phyloP scores from a whole-genome alignment of 2,113 vertebrate genomes.

The Bufo bufo region DNA sequence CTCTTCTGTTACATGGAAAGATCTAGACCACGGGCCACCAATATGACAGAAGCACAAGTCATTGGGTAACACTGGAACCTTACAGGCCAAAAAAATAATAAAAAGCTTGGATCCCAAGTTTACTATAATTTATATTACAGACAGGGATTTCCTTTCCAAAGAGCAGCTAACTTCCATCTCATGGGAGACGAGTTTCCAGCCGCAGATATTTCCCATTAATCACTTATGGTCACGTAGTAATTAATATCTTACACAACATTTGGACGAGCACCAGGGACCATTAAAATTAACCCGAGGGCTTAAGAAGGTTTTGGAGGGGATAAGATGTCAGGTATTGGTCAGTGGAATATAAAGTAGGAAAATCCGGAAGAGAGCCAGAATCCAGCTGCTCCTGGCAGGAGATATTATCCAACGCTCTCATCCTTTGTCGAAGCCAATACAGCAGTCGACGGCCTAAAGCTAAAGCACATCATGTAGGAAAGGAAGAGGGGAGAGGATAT shows the following conservation, averaged over 20 bases:
- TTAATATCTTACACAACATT: slow-evolving; percentile 25
- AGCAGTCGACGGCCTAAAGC: slow-evolving; percentile 9
- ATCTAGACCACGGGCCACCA: background rate
- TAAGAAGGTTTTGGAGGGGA: slow-evolving; percentile 11
- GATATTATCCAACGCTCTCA: background rate
- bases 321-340: slow-evolving; percentile 27
- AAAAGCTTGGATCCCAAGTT: background rate
- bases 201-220: background rate
- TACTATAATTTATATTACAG: slow-evolving; percentile 27
- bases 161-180: slow-evolving; percentile 10
- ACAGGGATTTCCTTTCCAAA: slow-evolving; percentile 18
- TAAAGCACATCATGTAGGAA: background rate
- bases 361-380: slow-evolving; percentile 15
- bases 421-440: background rate
- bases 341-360: slow-evolving; percentile 31
- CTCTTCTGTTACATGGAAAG: background rate
- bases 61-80: background rate
- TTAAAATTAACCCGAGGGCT: slow-evolving; percentile 29
- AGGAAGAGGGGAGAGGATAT: background rate
- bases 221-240: background rate
- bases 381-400: background rate
- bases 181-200: background rate
- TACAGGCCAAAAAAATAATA: background rate
- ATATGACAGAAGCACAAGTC: background rate
- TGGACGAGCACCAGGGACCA: slow-evolving; percentile 7